Percentiles rank a stretch among this genome's conserved stretches.
These are phyloP conservation scores for Lasioglossum zephyrum DNA, from an alignment of 2,888 invertebrate species.

Conservation along the genomic window DNA sequence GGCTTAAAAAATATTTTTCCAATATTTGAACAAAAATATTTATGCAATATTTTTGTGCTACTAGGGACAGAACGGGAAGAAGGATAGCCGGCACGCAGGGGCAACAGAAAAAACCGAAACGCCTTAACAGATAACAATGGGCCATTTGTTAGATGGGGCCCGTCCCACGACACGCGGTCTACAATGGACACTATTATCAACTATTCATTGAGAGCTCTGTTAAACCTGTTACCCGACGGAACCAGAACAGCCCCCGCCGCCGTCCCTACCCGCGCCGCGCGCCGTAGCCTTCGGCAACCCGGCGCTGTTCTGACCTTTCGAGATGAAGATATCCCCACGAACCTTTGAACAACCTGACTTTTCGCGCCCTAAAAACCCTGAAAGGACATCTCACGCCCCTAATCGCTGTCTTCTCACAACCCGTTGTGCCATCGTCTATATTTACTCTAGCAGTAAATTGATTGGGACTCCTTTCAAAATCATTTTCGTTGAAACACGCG, in stretches of 20 bases:
- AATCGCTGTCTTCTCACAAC: background rate
- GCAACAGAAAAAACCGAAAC: slow-evolving; percentile 47
- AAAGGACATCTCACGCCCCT: background rate
- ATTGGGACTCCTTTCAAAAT: background rate
- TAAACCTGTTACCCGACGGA: slow-evolving; percentile 66
- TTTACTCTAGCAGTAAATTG: background rate
- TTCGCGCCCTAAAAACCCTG: background rate
- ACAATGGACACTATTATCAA: slow-evolving; percentile 81
- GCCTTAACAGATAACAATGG: slow-evolving; percentile 78
- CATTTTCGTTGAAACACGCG: background rate
- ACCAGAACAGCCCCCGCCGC: slow-evolving; percentile 33
- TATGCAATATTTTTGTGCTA: too few species aligned
- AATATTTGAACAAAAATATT: too few species aligned
- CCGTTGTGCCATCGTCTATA: background rate
- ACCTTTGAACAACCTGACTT: background rate
- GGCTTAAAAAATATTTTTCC: too few species aligned
- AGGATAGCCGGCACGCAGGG: slow-evolving; percentile 31
- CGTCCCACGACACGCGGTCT: slow-evolving; percentile 67
- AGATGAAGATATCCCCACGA: slow-evolving; percentile 68
- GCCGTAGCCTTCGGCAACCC: slow-evolving; percentile 1
- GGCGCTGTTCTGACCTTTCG: slow-evolving; percentile 47
- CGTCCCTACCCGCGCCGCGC: background rate
- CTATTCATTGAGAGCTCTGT: slow-evolving; percentile 75
- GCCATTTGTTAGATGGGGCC: slow-evolving; percentile 78
- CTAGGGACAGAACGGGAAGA: too few species aligned